Evolutionary conservation across 1,140 invertebrate species (phyloP).

Genomic region (Drosophila bocki): DNA sequence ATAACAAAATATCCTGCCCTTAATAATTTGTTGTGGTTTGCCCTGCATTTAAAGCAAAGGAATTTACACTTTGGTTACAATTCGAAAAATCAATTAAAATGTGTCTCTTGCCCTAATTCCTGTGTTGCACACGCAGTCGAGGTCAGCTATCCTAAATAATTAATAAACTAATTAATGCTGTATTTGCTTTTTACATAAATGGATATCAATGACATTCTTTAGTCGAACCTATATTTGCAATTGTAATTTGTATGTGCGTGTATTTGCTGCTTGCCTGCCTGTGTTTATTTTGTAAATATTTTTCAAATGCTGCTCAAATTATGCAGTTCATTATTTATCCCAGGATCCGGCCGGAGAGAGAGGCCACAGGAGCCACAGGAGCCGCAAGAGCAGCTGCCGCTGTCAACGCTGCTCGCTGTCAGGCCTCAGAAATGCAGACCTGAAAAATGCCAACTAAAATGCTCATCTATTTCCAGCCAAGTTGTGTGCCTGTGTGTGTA

Average conservation of each 20-base stretch:
- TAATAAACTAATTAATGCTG: slow-evolving; percentile 35
- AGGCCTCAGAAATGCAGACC: slow-evolving; percentile 54
- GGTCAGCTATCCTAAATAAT: slow-evolving; percentile 12
- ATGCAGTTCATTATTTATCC: slow-evolving; percentile 53
- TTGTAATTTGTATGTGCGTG: slow-evolving; percentile 35
- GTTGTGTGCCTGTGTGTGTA: slow-evolving; percentile 13
- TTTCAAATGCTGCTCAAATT: slow-evolving; percentile 39
- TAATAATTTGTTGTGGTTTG: neutral
- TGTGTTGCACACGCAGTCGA: neutral
- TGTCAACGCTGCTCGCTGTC: slow-evolving; percentile 38
- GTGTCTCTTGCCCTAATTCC: neutral
- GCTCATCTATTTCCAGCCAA: slow-evolving; percentile 39
- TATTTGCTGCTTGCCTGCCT: slow-evolving; percentile 10
- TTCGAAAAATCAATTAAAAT: slow-evolving; percentile 9
- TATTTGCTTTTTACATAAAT: slow-evolving; percentile 20
- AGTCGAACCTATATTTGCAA: slow-evolving; percentile 28
- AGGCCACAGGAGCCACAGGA: slow-evolving; percentile 26
- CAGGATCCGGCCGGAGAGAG: neutral
- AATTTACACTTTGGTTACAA: neutral
- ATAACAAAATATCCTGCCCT: neutral
- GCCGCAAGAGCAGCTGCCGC: slow-evolving; percentile 35
- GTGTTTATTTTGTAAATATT: slow-evolving; percentile 44
- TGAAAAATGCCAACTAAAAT: slow-evolving; percentile 51
- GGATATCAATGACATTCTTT: slow-evolving; percentile 19
- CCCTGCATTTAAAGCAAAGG: neutral